A percentile compares a stretch with the other conserved stretches of the same genome.
Conservation (phyloP, 2,888 invertebrate species). For the Pachliopta kotzebuea region DNA sequence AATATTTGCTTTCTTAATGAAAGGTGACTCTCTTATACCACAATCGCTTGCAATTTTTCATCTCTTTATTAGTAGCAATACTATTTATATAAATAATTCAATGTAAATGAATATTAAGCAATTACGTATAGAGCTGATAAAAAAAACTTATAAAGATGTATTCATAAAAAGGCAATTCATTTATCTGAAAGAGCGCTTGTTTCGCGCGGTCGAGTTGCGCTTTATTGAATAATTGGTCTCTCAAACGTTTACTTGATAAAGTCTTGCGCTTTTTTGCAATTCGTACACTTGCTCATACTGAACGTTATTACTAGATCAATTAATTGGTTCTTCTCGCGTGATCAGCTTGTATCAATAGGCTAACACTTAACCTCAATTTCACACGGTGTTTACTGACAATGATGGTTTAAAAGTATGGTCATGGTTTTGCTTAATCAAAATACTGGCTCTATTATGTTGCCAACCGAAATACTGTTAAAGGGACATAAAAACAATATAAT, state of each 20-base stretch:
- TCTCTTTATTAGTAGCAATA: too few species aligned
- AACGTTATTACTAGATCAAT: background rate
- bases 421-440: too few species aligned
- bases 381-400: too few species aligned
- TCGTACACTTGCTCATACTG: constrained; percentile 10
- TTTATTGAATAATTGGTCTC: constrained; percentile 24
- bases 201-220: constrained; percentile 11
- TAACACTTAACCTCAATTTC: too few species aligned
- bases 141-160: background rate
- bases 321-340: background rate
- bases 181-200: constrained; percentile 9
- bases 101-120: background rate
- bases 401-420: too few species aligned
- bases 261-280: constrained; percentile 9
- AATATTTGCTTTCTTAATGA: too few species aligned
- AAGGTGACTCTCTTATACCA: too few species aligned
- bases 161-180: constrained; percentile 15
- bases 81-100: too few species aligned
- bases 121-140: background rate
- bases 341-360: background rate
- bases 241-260: constrained; percentile 15
- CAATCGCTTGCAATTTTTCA: too few species aligned
- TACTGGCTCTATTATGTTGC: too few species aligned
- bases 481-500: too few species aligned
- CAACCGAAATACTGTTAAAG: too few species aligned